Evolutionary conservation across 2,888 invertebrate species (phyloP), one percentile per base, ranked within the genome.

Genomic region (Cheilosia vernalis): DNA sequence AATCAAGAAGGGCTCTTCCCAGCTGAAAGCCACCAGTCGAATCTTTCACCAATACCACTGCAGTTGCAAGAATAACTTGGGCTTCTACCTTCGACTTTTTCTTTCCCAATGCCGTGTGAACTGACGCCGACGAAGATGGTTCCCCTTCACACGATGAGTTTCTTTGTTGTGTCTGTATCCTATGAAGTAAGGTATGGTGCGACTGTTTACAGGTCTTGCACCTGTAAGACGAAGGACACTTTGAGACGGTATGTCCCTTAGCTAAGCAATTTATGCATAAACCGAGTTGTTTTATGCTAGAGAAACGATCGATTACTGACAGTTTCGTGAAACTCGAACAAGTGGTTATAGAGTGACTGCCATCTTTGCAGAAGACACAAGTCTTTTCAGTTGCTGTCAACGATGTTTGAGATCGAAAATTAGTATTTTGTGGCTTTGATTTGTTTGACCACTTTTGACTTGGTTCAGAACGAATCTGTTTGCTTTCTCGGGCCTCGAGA

Each of bases 141-240:
- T 24, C 24, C 5, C 0, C 4, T 24, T 24, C 24, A 24, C 24
- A 24, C 4, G 24, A 24, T 24, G 24, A 24, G 24, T 24, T 24
- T 24, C 3, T 3, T 24, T n/a, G 19, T 24, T 5, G 15, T 3
- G n/a, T 5, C 15, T 63, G 10, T 6, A 30, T 9, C 4, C 17
- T 4, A 17, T 30, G 53, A 10, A 47, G 15, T 3, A 21, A 7
- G 3, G 3, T 42, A 2, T 60, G 60, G n/a, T 63, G 49, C 4
- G 47, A n/a, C n/a, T 61, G 61, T 27, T 47, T 63, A 30, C 49
- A 63, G 13, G 5, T 17, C 13, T 63, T 47, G 19, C 64, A 64
- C 9, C 27, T 51, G 37, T 51, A 64, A 3, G 19, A 5, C 1
- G 64, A 64, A 10, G 64, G 51, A 10, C 51, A 64, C 7, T 37